These are phyloP conservation scores for Mya arenaria DNA, from an alignment of 1,140 invertebrate species.

Conservation along the genomic window DNA sequence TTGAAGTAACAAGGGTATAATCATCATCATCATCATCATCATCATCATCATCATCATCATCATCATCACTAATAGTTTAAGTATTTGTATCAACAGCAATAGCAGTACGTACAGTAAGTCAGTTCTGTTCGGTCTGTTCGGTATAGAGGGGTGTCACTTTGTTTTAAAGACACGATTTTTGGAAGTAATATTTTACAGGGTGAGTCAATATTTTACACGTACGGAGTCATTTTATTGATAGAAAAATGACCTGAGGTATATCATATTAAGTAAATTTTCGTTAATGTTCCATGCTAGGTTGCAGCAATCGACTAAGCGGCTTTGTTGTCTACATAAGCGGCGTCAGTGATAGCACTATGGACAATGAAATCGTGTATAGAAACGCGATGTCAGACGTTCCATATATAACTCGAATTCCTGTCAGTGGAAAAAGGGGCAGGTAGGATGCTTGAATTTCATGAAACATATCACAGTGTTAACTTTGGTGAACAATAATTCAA, in stretches of 20 bases:
- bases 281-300: not conserved
- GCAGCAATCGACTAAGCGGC: conserved; percentile 1
- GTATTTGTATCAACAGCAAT: too few relatives aligned
- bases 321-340: conserved; percentile 9
- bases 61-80: too few relatives aligned
- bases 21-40: too few relatives aligned
- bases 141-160: not conserved
- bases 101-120: not conserved
- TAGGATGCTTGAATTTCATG: not conserved
- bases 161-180: not conserved
- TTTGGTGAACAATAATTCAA: not conserved
- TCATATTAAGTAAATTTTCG: not conserved
- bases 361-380: conserved; percentile 14
- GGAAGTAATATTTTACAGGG: not conserved
- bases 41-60: too few relatives aligned
- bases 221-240: not conserved
- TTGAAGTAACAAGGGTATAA: too few relatives aligned
- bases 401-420: not conserved
- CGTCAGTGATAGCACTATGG: conserved; percentile 9
- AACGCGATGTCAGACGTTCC: not conserved
- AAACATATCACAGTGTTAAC: not conserved
- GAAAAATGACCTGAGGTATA: too few relatives aligned
- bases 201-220: not conserved
- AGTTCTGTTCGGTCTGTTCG: not conserved
- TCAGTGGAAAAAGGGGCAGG: conserved; percentile 12